Conservation (phyloP, 2,113 vertebrate genomes). For the Actenoides lindsayi region DNA sequence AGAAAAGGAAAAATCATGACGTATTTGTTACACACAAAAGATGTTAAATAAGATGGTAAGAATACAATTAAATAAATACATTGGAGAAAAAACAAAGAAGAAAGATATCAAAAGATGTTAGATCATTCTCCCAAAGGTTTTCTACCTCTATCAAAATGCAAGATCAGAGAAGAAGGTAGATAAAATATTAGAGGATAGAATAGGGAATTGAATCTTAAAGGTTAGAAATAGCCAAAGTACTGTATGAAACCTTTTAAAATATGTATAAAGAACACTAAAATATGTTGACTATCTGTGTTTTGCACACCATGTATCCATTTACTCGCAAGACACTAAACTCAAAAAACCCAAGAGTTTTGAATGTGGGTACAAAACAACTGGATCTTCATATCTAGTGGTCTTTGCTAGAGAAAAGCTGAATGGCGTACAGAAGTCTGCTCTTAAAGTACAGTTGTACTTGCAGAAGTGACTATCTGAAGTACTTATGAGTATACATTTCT, state of each 20-base stretch:
- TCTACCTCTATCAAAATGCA: slow-evolving; percentile 38
- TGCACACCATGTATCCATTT: slow-evolving; percentile 1
- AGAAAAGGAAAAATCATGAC: background rate
- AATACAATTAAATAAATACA: background rate
- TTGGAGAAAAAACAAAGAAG: background rate
- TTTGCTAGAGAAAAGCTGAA: slow-evolving; percentile 8
- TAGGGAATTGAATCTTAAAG: slow-evolving; percentile 20
- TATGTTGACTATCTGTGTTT: slow-evolving; percentile 43
- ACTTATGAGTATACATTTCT: background rate
- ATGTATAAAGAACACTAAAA: slow-evolving; percentile 52
- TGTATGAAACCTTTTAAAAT: slow-evolving; percentile 53
- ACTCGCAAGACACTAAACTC: slow-evolving; percentile 15
- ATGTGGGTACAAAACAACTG: background rate
- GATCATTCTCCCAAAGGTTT: slow-evolving; percentile 45
- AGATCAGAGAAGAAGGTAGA: slow-evolving; percentile 44
- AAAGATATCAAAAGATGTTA: background rate
- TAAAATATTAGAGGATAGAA: slow-evolving; percentile 43
- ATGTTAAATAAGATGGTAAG: background rate
- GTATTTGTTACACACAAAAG: background rate
- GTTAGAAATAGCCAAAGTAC: slow-evolving; percentile 20
- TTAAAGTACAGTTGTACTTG: background rate
- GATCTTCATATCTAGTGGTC: background rate
- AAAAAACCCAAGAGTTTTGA: background rate
- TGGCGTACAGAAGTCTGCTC: background rate
- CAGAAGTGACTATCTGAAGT: background rate